Conservation (phyloP, 2,113 vertebrate species). For the Sus scrofa region T2T-Sscrofa CM000820.6:38697001-38697500, state of each 20-base stretch:
- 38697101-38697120: no score
- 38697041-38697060: no score
- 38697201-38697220: background rate
- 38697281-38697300: background rate
- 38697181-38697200: background rate
- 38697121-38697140: background rate
- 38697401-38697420: background rate
- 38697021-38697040: no score
- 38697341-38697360: background rate
- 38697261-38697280: background rate
- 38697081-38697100: no score
- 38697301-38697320: background rate
- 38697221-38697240: background rate
- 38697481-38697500: background rate
- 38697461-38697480: background rate
- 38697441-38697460: background rate
- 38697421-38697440: background rate
- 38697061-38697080: no score
- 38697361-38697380: background rate
- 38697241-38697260: background rate
- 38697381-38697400: background rate
- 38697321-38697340: no score
- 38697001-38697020: no score
- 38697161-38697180: background rate
- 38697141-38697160: background rate